These are phyloP conservation scores for Phylloscopus trochiloides DNA, from an alignment of 2,113 vertebrate species.

Conservation along the genomic window DNA sequence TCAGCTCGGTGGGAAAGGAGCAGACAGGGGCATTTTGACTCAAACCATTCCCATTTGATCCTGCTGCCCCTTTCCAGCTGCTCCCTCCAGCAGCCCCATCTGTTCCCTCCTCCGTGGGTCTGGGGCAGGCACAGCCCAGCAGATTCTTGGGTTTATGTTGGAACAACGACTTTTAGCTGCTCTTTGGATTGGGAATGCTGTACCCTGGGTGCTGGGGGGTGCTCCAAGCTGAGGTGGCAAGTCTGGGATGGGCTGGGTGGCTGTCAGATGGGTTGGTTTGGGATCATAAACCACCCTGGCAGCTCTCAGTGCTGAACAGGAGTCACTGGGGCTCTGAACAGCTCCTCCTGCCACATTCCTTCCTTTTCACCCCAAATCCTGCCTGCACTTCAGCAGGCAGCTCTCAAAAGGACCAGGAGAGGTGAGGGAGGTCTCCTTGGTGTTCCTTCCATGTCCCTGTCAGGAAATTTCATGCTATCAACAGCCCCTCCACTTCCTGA, in stretches of 20 bases:
- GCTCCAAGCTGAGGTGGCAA: rapidly evolving
- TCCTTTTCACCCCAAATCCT: background rate
- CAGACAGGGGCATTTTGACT: background rate
- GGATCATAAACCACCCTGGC: background rate
- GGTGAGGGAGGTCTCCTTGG: too few relatives aligned
- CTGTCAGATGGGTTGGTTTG: background rate
- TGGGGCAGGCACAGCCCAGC: background rate
- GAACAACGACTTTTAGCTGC: background rate
- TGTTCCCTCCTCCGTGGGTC: background rate
- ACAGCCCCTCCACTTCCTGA: background rate
- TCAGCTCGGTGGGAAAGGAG: background rate
- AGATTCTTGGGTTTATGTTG: background rate
- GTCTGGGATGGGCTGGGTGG: background rate
- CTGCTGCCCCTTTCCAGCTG: rapidly evolving
- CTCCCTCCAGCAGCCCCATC: background rate
- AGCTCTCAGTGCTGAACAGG: background rate
- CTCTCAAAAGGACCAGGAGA: background rate
- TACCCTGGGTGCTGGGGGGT: background rate
- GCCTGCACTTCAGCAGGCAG: background rate
- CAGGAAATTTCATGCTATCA: background rate
- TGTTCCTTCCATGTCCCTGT: background rate
- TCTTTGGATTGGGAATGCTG: background rate
- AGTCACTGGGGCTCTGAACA: rapidly evolving
- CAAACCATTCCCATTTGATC: background rate
- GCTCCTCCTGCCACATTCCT: background rate